Conservation (phyloP, 2,113 vertebrate species). For the Hemichromis elongatus region DNA sequence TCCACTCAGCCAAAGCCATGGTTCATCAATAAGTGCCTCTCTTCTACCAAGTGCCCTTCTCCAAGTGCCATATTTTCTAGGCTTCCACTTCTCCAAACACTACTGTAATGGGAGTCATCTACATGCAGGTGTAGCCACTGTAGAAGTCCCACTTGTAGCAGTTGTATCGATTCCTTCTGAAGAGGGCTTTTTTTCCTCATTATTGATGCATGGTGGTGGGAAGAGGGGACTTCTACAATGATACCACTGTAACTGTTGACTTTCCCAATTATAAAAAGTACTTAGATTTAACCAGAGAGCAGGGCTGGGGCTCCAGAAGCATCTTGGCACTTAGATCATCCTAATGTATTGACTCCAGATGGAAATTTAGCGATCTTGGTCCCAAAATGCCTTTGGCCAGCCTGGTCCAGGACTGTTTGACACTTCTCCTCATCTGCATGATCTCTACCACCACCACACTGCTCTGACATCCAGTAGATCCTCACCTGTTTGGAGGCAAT, state of each 20-base stretch:
- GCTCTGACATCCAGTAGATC: constrained; percentile 49
- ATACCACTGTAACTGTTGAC: neutral
- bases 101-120: neutral
- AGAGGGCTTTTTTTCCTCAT: neutral
- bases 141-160: neutral
- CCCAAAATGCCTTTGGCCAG: constrained; percentile 47
- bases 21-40: constrained; percentile 47
- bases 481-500: constrained; percentile 45
- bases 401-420: constrained; percentile 60
- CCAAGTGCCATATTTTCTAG: constrained; percentile 16
- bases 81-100: constrained; percentile 21
- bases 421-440: constrained; percentile 71
- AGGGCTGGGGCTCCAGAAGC: constrained; percentile 43
- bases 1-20: constrained; percentile 25
- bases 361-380: constrained; percentile 27
- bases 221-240: neutral
- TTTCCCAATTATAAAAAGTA: neutral
- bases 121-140: neutral
- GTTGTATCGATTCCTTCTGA: neutral
- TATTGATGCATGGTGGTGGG: neutral
- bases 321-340: constrained; percentile 49
- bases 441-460: constrained; percentile 45
- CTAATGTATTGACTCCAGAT: neutral
- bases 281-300: constrained; percentile 22
- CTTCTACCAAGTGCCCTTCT: constrained; percentile 31